Conservation (phyloP, 2,113 vertebrate genomes). For the Nannobrachium achirus region DNA sequence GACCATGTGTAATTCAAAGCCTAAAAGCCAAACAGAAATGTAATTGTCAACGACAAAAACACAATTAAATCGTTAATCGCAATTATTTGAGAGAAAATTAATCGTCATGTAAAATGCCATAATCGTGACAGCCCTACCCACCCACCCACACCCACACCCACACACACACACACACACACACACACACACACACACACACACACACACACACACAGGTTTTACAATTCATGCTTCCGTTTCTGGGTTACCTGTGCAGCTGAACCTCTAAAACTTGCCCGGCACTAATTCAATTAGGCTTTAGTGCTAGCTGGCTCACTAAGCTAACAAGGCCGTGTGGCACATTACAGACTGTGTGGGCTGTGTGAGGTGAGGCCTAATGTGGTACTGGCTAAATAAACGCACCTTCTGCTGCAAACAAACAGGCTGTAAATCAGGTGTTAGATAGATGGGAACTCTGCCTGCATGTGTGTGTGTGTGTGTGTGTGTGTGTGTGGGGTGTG, state of each 20-base stretch:
- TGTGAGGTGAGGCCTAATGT: slow-evolving; percentile 12
- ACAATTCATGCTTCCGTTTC: slow-evolving; percentile 70
- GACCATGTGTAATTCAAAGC: too few species aligned
- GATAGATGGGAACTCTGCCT: background rate
- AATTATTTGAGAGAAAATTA: too few species aligned
- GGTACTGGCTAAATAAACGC: slow-evolving; percentile 51
- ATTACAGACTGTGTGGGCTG: slow-evolving; percentile 51
- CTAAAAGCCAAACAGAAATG: too few species aligned
- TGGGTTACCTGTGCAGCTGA: slow-evolving; percentile 68
- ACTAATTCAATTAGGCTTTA: slow-evolving; percentile 81
- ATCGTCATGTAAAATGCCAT: too few species aligned
- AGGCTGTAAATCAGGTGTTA: slow-evolving; percentile 65
- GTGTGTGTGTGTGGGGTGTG: background rate
- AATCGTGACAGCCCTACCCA: too few species aligned
- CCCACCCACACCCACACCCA: slow-evolving; percentile 1
- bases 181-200: slow-evolving; percentile 14
- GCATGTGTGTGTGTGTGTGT: slow-evolving; percentile 3
- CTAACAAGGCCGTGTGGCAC: slow-evolving; percentile 52
- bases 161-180: background rate
- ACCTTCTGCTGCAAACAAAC: slow-evolving; percentile 65
- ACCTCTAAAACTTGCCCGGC: slow-evolving; percentile 51
- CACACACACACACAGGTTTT: slow-evolving; percentile 19
- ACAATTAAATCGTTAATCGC: too few species aligned
- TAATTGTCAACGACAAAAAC: too few species aligned
- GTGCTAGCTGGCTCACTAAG: slow-evolving; percentile 57